phyloP scores from a whole-genome alignment of 2,797 vertebrate species.

The Acrocephalus scirpaceus region DNA sequence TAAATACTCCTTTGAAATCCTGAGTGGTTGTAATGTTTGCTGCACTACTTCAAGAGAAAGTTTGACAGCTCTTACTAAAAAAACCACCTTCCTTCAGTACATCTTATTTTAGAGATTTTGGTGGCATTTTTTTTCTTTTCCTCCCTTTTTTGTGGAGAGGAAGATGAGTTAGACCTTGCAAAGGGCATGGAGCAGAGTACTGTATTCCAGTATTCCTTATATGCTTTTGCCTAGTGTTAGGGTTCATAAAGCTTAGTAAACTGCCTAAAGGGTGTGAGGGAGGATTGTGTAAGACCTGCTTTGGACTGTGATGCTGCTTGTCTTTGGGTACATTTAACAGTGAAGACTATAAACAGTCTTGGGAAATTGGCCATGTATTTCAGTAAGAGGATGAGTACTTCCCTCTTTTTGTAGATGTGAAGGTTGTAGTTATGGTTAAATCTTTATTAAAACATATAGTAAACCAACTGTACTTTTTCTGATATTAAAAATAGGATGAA shows the following conservation, averaged over 20 bases:
- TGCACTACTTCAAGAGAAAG: neutral
- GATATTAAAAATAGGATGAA: neutral
- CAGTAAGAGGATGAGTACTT: neutral
- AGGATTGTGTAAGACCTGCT: neutral
- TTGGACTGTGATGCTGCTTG: neutral
- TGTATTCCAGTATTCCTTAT: neutral
- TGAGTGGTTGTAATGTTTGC: neutral
- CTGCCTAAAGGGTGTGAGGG: neutral
- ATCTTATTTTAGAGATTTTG: neutral
- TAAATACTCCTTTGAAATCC: neutral
- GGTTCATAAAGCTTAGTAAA: neutral
- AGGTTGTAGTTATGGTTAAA: neutral
- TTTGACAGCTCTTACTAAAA: neutral
- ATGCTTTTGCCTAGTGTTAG: neutral
- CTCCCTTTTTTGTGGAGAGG: neutral
- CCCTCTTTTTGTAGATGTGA: neutral
- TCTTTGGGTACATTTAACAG: neutral
- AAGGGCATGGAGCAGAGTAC: neutral
- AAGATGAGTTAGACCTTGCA: neutral
- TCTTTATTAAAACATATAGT: neutral
- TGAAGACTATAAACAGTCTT: neutral
- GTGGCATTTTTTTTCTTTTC: neutral
- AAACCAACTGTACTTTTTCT: neutral
- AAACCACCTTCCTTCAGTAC: neutral
- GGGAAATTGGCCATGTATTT: neutral